These are phyloP conservation scores for Amblyraja radiata DNA, from an alignment of 2,797 vertebrate species.

Conservation along the genomic window DNA sequence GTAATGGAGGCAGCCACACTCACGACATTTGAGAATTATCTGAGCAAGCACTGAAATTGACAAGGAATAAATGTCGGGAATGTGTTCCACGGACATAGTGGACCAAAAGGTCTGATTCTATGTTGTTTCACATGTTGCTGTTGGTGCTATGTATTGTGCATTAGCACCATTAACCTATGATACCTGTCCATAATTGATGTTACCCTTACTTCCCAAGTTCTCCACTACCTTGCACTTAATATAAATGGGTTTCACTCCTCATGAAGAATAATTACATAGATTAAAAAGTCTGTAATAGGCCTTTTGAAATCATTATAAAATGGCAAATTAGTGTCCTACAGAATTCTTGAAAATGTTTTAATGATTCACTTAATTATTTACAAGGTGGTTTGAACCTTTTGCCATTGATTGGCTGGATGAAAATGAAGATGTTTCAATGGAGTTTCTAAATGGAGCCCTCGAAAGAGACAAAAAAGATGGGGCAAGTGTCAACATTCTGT, in stretches of 20 bases:
- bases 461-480: conserved; percentile 96
- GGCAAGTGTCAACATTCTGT: conserved; percentile 26
- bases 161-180: no score
- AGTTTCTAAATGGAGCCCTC: conserved; percentile 90
- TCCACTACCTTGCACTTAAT: neutral
- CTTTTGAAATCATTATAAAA: neutral
- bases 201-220: neutral
- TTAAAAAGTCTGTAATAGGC: neutral
- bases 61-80: no score
- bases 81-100: no score
- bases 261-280: no score
- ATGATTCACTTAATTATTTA: conserved; percentile 34
- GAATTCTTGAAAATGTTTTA: neutral
- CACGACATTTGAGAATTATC: no score
- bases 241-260: neutral
- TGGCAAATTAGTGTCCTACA: neutral
- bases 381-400: conserved; percentile 96
- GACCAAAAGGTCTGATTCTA: no score
- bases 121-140: no score
- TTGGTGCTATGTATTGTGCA: no score
- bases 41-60: no score
- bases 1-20: no score
- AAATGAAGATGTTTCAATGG: conserved; percentile 93
- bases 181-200: neutral
- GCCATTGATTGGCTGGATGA: conserved; percentile 98